Conservation (phyloP, 2,888 invertebrate species). For the Stenoptilia bipunctidactyla region DNA sequence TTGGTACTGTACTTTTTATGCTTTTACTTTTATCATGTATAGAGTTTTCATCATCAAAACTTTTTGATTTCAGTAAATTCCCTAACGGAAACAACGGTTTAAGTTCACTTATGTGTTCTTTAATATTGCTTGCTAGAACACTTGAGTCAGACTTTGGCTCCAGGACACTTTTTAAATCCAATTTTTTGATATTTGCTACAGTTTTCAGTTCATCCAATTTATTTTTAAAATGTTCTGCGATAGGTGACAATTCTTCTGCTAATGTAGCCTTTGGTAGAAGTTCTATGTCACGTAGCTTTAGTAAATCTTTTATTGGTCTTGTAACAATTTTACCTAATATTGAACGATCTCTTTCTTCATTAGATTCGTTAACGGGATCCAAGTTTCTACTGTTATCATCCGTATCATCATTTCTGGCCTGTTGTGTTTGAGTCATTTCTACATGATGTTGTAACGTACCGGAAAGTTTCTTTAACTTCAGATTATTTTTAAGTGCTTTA, state of each 20-base stretch:
- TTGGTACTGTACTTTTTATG: too few relatives aligned
- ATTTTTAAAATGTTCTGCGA: not conserved
- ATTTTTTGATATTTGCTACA: too few relatives aligned
- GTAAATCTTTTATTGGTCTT: conserved; percentile 23
- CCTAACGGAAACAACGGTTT: too few relatives aligned
- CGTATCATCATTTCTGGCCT: not conserved
- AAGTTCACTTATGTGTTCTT: not conserved
- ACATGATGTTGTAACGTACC: not conserved
- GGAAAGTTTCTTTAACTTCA: not conserved
- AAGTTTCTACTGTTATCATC: too few relatives aligned
- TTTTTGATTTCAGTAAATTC: too few relatives aligned
- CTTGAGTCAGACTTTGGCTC: too few relatives aligned
- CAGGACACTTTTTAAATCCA: not conserved
- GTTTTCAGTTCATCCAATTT: not conserved
- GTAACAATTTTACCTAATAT: conserved; percentile 9
- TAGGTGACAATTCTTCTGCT: not conserved
- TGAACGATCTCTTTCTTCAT: too few relatives aligned
- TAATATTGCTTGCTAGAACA: not conserved
- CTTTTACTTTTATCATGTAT: too few relatives aligned
- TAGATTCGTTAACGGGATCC: too few relatives aligned
- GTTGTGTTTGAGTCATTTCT: not conserved
- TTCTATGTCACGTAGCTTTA: conserved; percentile 37
- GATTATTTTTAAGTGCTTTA: not conserved
- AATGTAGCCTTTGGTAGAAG: conserved; percentile 15
- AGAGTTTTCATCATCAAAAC: too few relatives aligned